A percentile compares a stretch with the other conserved stretches of the same genome.
Evolutionary conservation across 2,797 vertebrate species (phyloP).

Genomic region (Babyrousa celebensis): DNA sequence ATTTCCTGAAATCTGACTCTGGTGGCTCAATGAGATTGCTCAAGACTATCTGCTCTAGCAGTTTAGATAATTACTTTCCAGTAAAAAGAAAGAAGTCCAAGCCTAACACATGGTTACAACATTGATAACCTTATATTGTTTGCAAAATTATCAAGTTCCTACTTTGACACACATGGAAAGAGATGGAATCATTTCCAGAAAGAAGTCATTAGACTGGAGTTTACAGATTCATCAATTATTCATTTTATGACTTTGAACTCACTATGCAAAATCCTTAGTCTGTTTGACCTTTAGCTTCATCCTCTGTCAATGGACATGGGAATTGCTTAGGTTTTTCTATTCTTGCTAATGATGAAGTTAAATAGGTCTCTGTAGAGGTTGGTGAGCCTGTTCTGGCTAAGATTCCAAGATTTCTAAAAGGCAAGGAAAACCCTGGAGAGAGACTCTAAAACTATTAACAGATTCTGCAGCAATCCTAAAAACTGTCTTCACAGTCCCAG

Average conservation of each 20-base stretch:
- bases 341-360: neutral
- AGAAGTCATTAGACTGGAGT: neutral
- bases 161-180: neutral
- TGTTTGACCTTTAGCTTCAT: neutral
- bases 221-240: neutral
- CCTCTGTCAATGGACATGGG: neutral
- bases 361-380: neutral
- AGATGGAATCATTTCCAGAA: neutral
- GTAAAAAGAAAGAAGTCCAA: neutral
- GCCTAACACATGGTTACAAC: neutral
- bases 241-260: neutral
- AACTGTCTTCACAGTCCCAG: neutral
- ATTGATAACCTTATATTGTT: neutral
- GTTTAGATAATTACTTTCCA: neutral
- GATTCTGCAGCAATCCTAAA: slow-evolving; percentile 3
- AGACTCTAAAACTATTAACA: neutral
- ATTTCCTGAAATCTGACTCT: slow-evolving; percentile 8
- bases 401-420: neutral
- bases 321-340: neutral
- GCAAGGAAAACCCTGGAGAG: neutral
- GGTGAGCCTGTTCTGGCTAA: neutral
- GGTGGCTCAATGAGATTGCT: neutral
- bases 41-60: neutral
- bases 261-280: neutral
- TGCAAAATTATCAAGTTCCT: neutral